Conservation (phyloP, 2,888 invertebrate species). For the Hydriomena furcata region DNA sequence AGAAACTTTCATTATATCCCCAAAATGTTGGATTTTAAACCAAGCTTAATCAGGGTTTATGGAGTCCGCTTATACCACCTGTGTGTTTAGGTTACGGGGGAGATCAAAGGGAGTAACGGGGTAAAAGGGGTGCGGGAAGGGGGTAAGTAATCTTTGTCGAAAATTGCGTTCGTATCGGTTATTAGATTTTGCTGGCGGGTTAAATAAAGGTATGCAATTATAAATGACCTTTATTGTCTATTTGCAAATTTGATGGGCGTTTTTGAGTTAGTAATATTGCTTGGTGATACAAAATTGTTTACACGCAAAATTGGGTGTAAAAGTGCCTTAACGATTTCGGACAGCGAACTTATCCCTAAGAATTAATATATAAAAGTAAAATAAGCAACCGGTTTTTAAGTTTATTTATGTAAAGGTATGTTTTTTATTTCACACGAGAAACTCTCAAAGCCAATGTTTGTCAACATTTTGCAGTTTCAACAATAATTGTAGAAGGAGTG, state of each 20-base stretch:
- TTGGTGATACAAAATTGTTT: conserved; percentile 15
- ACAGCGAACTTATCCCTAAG: no score
- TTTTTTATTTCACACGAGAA: no score
- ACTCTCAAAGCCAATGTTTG: no score
- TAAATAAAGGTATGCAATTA: conserved; percentile 50
- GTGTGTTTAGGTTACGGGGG: conserved; percentile 67
- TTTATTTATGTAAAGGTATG: no score
- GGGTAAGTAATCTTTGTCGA: conserved; percentile 65
- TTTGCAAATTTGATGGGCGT: conserved; percentile 31
- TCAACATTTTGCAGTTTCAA: no score
- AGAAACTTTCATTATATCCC: conserved; percentile 80
- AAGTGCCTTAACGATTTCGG: background rate
- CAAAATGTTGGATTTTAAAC: conserved; percentile 80
- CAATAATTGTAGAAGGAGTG: no score
- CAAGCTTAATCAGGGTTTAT: conserved; percentile 76
- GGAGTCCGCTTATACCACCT: conserved; percentile 63
- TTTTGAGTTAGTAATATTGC: conserved; percentile 23
- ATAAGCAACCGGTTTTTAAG: background rate
- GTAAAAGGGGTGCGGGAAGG: conserved; percentile 45
- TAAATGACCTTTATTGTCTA: conserved; percentile 36
- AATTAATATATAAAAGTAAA: no score
- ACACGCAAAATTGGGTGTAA: conserved; percentile 4
- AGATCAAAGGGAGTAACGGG: conserved; percentile 20
- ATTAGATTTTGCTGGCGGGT: conserved; percentile 57
- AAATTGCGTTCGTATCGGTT: conserved; percentile 72